A percentile compares a stretch with the other conserved stretches of the same genome.
phyloP scores from a whole-genome alignment of 1,140 invertebrate genomes.

The Bombus affinis region DNA sequence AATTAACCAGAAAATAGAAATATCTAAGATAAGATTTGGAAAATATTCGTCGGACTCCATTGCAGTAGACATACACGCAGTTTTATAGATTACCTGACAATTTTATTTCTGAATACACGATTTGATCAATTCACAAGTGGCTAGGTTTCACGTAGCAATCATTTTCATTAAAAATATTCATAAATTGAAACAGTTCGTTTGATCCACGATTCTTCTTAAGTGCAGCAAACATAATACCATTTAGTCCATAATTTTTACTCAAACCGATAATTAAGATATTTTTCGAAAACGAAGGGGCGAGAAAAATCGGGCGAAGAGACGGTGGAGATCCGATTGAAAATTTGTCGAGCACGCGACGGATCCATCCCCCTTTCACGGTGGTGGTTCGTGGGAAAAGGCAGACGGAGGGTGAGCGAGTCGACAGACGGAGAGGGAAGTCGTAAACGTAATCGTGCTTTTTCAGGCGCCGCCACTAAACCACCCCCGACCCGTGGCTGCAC shows the following conservation, averaged over 20 bases:
- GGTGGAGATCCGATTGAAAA: constrained; percentile 9
- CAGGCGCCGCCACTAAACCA: constrained; percentile 64
- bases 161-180: too few species aligned
- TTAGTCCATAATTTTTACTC: background rate
- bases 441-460: constrained; percentile 71
- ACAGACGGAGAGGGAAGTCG: constrained; percentile 54
- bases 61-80: background rate
- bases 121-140: too few species aligned
- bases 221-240: background rate
- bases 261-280: background rate
- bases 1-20: too few species aligned
- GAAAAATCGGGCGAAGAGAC: background rate
- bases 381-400: constrained; percentile 12
- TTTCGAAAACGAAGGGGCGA: background rate
- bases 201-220: background rate
- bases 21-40: too few species aligned
- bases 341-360: constrained; percentile 28
- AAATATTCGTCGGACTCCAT: background rate
- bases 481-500: background rate
- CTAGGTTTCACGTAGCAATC: too few species aligned
- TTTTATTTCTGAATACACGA: background rate
- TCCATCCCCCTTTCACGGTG: background rate
- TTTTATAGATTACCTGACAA: background rate
- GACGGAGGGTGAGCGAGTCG: constrained; percentile 10
- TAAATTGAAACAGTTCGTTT: too few species aligned